These are phyloP conservation scores for Rhinoptilus africanus DNA, from an alignment of 2,113 vertebrate genomes.

Conservation along the genomic window DNA sequence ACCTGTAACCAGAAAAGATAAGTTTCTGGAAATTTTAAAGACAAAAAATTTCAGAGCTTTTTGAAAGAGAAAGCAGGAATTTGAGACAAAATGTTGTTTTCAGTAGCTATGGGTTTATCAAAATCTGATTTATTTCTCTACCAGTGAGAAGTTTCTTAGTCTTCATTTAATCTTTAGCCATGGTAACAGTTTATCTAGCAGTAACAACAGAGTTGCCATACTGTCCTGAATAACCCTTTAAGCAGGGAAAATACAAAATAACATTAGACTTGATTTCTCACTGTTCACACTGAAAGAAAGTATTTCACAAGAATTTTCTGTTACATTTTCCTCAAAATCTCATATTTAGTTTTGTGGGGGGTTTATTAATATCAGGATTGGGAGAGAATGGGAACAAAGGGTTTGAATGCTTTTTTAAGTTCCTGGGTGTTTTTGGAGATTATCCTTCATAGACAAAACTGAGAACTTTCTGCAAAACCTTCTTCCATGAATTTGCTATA, in stretches of 20 bases:
- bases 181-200: background rate
- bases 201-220: background rate
- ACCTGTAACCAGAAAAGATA: background rate
- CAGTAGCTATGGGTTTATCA: background rate
- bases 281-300: background rate
- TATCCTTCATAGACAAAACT: background rate
- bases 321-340: background rate
- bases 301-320: background rate
- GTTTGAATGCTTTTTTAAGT: background rate
- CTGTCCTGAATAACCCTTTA: background rate
- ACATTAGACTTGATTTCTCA: background rate
- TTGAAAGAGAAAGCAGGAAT: background rate
- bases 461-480: background rate
- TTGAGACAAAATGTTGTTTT: background rate
- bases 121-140: background rate
- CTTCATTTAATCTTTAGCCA: background rate
- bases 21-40: background rate
- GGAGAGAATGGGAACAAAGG: background rate
- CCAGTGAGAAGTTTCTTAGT: background rate
- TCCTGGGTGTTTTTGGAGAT: background rate
- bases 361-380: background rate
- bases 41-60: background rate
- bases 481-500: background rate
- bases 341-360: rapidly evolving
- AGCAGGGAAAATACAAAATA: background rate